Evolutionary conservation across 2,797 vertebrate genomes (phyloP).

Genomic region (Platyrinchus mystaceus): DNA sequence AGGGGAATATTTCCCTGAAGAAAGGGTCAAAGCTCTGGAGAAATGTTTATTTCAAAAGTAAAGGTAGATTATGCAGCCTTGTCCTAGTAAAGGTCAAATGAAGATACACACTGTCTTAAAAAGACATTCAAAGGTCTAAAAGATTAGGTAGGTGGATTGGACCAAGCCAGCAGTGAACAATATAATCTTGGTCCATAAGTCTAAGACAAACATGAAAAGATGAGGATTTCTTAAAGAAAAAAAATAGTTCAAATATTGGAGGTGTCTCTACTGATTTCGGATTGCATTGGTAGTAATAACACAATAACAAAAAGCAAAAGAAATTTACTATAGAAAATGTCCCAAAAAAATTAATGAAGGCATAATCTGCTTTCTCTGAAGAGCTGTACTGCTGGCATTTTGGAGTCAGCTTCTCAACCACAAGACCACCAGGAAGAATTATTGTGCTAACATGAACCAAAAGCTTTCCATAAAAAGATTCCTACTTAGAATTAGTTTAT

Average conservation of each 20-base stretch:
- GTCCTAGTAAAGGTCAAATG: background rate
- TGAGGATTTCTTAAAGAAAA: background rate
- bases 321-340: background rate
- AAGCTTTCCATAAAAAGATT: background rate
- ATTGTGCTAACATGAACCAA: background rate
- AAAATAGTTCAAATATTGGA: background rate
- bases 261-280: background rate
- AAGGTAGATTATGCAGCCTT: background rate
- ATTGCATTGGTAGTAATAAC: background rate
- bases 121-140: background rate
- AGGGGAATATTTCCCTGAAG: background rate
- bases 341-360: background rate
- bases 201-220: background rate
- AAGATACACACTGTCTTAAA: background rate
- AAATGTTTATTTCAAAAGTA: background rate
- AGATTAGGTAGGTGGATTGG: background rate
- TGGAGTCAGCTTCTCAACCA: background rate
- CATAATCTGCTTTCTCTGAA: background rate
- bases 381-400: background rate
- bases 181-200: background rate
- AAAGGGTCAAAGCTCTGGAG: background rate
- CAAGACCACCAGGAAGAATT: background rate
- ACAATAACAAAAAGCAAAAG: background rate
- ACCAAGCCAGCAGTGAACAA: background rate
- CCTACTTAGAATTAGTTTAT: background rate